Base-by-base conservation (phyloP, 2,113 vertebrate species). In the human region DNA sequence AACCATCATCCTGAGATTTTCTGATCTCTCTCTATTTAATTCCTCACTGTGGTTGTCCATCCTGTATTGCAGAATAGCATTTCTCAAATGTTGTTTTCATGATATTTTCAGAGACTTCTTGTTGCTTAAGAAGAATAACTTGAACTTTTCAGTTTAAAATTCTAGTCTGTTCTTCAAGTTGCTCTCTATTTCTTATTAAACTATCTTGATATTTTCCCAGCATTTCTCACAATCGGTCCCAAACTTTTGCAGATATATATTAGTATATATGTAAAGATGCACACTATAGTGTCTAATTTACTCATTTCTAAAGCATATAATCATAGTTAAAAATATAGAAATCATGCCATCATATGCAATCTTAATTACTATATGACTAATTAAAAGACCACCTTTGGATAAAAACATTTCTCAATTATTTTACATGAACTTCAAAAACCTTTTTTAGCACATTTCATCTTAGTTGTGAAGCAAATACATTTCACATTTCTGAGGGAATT, bases 291-390 rank as follows among this genome's bases (percentile, higher is more conserved):
- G 13, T 50, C 61, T 92, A 2, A 89, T 95, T 89, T 14, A 92
- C 79, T 92, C 35, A 75, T 72, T 61, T 97, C 90, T 59, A 91
- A 96, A 94, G 35, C 40, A 79, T 45, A 9, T 50, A 85, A 35
- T 20, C 32, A 40, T 76, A 93, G 20, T 64, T 93, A 55, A 82
- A 83, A 79, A 93, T 45, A 57, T 2, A 92, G 32, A 93, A 86
- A 85, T 70, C 14, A 75, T 84, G 32, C 22, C 32, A 94, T 80
- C 43, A 18, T 80, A 78, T 61, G 12, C 43, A 45, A 30, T 59
- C 32, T 96, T 96, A 96, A 97, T 96, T 97, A 82, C 32, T 50
- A 22, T 43, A 43, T 86, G 38, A 70, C 72, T 93, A 93, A 97
- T 93, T 96, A 94, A 95, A 94, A 95, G 55, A 64, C 25, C 30